Conservation (phyloP, 2,113 vertebrate species). For the Muntiacus muntjak region DNA sequence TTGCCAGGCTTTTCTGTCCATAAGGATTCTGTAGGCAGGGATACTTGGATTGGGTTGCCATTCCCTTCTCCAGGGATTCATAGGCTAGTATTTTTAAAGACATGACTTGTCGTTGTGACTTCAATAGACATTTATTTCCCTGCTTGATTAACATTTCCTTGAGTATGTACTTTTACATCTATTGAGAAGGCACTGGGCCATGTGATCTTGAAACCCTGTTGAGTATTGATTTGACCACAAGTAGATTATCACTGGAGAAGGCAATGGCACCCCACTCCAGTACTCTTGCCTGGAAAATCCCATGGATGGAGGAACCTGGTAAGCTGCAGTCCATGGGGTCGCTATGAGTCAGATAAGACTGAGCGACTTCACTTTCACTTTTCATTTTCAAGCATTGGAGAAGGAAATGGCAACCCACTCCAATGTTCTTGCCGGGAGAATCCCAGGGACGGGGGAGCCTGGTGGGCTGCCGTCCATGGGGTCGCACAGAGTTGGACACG, state of each 20-base stretch:
- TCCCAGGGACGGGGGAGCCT: neutral
- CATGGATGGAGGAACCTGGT: neutral
- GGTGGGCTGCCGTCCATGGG: neutral
- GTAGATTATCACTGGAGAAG: neutral
- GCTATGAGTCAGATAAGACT: accelerated
- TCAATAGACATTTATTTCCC: neutral
- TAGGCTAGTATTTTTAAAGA: neutral
- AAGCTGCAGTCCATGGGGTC: neutral
- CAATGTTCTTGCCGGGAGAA: neutral
- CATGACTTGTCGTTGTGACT: neutral
- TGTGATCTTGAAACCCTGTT: neutral
- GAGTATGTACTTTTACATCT: neutral
- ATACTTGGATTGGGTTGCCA: neutral
- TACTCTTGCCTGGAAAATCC: neutral
- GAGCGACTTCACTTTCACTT: neutral
- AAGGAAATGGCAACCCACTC: neutral
- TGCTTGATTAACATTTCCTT: neutral
- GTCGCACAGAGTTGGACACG: neutral
- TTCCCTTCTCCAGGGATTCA: neutral
- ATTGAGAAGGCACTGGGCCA: neutral
- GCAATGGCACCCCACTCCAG: neutral
- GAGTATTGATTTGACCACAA: neutral
- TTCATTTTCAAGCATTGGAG: neutral
- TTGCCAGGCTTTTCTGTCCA: neutral
- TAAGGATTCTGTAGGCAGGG: neutral